A percentile compares a stretch with the other conserved stretches of the same genome.
Evolutionary conservation across 2,888 invertebrate genomes (phyloP).

Genomic region (Amitus sp.): DNA sequence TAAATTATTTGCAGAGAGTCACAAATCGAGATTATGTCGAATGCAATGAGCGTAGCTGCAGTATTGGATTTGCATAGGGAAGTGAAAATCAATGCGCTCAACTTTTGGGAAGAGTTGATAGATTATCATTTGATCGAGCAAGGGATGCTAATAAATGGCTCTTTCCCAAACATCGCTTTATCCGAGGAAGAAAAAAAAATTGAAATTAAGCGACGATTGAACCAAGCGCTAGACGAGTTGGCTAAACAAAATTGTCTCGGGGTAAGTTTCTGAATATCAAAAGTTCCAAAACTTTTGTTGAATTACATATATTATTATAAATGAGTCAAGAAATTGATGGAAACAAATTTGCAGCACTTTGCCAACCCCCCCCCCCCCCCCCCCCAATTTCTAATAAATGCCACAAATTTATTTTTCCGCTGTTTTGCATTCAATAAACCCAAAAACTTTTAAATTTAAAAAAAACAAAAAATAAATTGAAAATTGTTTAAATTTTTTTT

Average conservation of each 20-base stretch:
- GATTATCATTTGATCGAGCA: conserved; percentile 75
- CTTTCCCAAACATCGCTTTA: conserved; percentile 82
- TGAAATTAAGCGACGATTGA: conserved; percentile 74
- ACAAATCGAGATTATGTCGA: conserved; percentile 70
- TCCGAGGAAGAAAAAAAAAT: conserved; percentile 83
- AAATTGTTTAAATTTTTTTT: too few relatives aligned
- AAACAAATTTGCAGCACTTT: too few relatives aligned
- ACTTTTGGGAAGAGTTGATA: conserved; percentile 79
- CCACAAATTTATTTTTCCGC: too few relatives aligned
- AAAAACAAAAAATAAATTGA: too few relatives aligned
- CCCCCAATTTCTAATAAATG: too few relatives aligned
- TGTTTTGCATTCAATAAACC: too few relatives aligned
- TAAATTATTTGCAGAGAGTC: conserved; percentile 52
- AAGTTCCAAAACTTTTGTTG: too few relatives aligned
- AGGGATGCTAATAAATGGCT: conserved; percentile 87
- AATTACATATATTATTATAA: too few relatives aligned
- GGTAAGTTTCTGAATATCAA: conserved; percentile 53
- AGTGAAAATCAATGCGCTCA: conserved; percentile 77
- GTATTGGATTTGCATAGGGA: conserved; percentile 84
- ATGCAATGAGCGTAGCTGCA: conserved; percentile 75
- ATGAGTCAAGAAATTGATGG: too few relatives aligned
- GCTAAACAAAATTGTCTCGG: conserved; percentile 77
- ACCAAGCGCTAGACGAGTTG: conserved; percentile 75
- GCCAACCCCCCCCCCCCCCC: too few relatives aligned
- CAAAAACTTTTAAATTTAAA: too few relatives aligned